Percentiles rank a stretch among this genome's conserved stretches.
Conservation (phyloP, 2,113 vertebrate species). For the Scytalopus superciliaris region DNA sequence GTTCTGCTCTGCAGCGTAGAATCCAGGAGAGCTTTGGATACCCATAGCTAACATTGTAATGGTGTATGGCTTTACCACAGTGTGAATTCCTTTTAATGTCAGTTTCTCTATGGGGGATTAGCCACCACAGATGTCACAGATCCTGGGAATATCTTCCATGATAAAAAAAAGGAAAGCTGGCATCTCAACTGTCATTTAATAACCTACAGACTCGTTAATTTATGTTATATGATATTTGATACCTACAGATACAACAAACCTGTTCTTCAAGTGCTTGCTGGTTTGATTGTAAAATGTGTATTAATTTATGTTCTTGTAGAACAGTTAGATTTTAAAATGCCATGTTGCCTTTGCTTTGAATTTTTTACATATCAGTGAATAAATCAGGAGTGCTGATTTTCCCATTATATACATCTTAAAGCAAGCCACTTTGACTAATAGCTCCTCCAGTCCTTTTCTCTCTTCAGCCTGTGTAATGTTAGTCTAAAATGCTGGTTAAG, state of each 20-base stretch:
- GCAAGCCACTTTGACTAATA: background rate
- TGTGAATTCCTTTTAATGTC: constrained; percentile 76
- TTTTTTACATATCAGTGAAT: background rate
- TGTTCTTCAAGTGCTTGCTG: constrained; percentile 18
- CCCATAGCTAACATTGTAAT: constrained; percentile 62
- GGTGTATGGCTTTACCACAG: constrained; percentile 70
- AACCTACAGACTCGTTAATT: constrained; percentile 57
- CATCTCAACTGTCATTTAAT: constrained; percentile 65
- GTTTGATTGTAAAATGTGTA: constrained; percentile 16
- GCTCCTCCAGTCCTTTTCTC: background rate
- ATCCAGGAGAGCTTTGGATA: constrained; percentile 66
- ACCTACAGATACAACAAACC: constrained; percentile 30
- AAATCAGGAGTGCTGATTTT: background rate
- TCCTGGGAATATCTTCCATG: constrained; percentile 76
- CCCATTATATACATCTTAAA: background rate
- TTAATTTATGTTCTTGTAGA: constrained; percentile 43
- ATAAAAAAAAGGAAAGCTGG: constrained; percentile 71
- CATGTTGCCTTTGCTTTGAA: background rate
- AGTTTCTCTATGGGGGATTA: constrained; percentile 74
- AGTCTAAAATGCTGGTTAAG: constrained; percentile 52
- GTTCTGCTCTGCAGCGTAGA: background rate
- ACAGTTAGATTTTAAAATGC: constrained; percentile 16
- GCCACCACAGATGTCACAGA: constrained; percentile 77
- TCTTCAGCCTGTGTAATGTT: background rate
- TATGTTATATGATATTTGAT: constrained; percentile 60